These are phyloP conservation scores for Lithophane semibrunnea DNA, from an alignment of 2,888 invertebrate genomes.

Conservation along the genomic window DNA sequence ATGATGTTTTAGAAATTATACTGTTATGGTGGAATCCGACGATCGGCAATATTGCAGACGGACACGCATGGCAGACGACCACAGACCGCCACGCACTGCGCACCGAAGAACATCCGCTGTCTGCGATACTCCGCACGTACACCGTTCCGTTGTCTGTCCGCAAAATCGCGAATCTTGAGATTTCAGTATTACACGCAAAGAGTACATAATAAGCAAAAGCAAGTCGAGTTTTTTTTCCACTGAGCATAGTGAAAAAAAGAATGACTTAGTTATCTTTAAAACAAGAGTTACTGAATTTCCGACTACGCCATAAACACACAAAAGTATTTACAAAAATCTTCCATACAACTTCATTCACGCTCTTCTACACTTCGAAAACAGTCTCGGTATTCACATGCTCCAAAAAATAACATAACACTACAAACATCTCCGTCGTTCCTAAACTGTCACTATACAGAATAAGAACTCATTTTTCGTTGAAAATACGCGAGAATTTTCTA, in stretches of 20 bases:
- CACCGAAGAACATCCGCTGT: too few species aligned
- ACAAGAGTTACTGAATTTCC: not conserved
- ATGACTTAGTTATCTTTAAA: not conserved
- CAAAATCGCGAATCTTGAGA: too few species aligned
- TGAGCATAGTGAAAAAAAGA: too few species aligned
- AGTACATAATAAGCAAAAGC: too few species aligned
- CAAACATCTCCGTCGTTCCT: slow-evolving; percentile 25
- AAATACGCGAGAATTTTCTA: slow-evolving; percentile 68
- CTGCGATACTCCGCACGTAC: too few species aligned
- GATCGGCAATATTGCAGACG: too few species aligned
- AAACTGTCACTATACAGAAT: slow-evolving; percentile 52
- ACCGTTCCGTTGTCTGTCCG: too few species aligned
- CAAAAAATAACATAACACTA: slow-evolving; percentile 32
- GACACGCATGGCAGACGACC: too few species aligned
- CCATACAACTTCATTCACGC: slow-evolving; percentile 4
- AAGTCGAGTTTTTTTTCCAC: too few species aligned
- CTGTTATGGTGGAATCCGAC: too few species aligned
- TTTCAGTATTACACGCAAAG: not conserved
- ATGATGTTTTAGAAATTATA: not conserved
- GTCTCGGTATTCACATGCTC: not conserved
- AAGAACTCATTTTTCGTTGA: slow-evolving; percentile 56
- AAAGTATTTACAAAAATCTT: not conserved
- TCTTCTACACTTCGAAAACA: not conserved
- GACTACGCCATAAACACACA: not conserved
- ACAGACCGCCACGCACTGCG: too few species aligned